Percentiles rank a stretch among this genome's conserved stretches.
phyloP scores from a whole-genome alignment of 2,113 vertebrate species.

The Tychaedon coryphoeus region DNA sequence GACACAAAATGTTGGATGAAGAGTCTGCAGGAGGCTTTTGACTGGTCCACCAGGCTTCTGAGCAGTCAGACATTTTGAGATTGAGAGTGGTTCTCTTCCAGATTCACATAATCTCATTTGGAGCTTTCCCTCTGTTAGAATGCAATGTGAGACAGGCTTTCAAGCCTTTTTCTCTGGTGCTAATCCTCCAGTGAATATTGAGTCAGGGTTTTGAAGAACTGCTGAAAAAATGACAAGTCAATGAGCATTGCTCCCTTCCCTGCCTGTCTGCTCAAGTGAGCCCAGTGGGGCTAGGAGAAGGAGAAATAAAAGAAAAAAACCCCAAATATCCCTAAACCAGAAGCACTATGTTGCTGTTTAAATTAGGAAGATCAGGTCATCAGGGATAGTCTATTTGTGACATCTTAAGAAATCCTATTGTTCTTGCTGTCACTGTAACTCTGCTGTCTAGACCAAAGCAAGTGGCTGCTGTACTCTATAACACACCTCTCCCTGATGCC shows the following conservation, averaged over 20 bases:
- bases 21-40: neutral
- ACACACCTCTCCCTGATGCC: neutral
- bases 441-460: neutral
- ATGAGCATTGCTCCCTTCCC: neutral
- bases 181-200: neutral
- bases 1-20: neutral
- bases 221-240: neutral
- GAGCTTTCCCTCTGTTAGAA: neutral
- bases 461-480: neutral
- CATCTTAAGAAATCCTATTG: neutral
- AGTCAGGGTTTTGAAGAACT: neutral
- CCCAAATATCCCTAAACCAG: accelerated
- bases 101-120: neutral
- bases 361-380: neutral
- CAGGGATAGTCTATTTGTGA: neutral
- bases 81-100: neutral
- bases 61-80: neutral
- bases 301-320: neutral
- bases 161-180: neutral
- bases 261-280: neutral
- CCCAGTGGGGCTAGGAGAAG: neutral
- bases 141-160: neutral
- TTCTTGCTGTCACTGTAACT: neutral
- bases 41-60: neutral
- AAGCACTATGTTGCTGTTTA: neutral